A percentile compares a stretch with the other conserved stretches of the same genome.
Evolutionary conservation across 2,113 vertebrate genomes (phyloP).

Genomic region (Dendrocopos noguchii): DNA sequence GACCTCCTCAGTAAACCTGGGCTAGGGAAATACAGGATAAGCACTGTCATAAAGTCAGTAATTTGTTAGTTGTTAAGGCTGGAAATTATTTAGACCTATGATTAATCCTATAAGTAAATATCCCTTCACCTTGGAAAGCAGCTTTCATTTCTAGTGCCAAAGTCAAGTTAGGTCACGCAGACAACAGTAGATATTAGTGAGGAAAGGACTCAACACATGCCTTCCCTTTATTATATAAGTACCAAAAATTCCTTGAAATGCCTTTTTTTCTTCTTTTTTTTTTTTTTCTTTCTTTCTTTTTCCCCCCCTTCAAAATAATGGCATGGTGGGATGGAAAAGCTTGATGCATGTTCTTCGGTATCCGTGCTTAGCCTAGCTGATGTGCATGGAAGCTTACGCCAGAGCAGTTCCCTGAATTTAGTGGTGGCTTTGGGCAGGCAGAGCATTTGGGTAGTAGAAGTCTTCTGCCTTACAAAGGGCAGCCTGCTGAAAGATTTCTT

Average conservation of each 20-base stretch:
- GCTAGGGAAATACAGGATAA: neutral
- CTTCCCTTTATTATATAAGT: neutral
- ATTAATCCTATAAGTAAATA: neutral
- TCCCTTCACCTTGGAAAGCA: neutral
- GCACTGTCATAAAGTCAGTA: neutral
- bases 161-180: neutral
- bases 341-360: neutral
- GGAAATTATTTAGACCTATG: neutral
- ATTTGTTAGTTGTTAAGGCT: neutral
- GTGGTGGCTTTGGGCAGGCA: neutral
- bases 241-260: neutral
- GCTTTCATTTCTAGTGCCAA: neutral
- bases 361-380: neutral
- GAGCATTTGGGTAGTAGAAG: conserved; percentile 14
- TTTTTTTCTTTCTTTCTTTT: neutral
- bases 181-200: neutral
- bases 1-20: neutral
- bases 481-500: conserved; percentile 37
- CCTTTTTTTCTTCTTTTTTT: neutral
- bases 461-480: neutral
- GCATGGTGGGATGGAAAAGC: neutral
- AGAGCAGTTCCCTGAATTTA: conserved; percentile 9
- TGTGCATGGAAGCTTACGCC: neutral
- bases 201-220: neutral
- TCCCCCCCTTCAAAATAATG: neutral